Percentiles rank a stretch among this genome's conserved stretches.
phyloP scores from a whole-genome alignment of 37 sponge, comb jelly and placozoan species.

The Lycopodina hypogea region DNA sequence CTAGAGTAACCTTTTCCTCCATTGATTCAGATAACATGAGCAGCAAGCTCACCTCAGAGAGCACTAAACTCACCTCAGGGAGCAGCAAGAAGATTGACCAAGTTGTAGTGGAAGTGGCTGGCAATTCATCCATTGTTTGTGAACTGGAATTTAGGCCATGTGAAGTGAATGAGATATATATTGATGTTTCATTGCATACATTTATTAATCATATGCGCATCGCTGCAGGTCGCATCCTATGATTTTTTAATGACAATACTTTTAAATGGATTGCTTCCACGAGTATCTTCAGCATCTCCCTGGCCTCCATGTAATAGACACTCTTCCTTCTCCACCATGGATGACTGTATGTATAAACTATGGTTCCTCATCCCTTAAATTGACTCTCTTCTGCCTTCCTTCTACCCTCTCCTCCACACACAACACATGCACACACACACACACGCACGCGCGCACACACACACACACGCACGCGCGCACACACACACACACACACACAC shows the following conservation, averaged over 20 bases:
- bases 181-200: background rate
- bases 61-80: too few species aligned
- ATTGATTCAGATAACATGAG: too few species aligned
- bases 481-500: too few species aligned
- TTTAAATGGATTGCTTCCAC: slow-evolving; percentile 77
- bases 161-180: slow-evolving; percentile 11
- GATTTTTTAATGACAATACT: slow-evolving; percentile 87
- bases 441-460: too few species aligned
- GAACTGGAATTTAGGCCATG: slow-evolving; percentile 20
- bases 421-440: too few species aligned
- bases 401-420: background rate
- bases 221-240: slow-evolving; percentile 78
- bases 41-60: too few species aligned
- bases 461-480: too few species aligned
- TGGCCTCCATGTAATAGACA: slow-evolving; percentile 73
- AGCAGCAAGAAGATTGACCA: background rate
- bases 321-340: background rate
- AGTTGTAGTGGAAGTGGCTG: slow-evolving; percentile 14
- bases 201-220: background rate
- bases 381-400: background rate
- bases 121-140: slow-evolving; percentile 17
- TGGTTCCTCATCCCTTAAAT: background rate
- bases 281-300: slow-evolving; percentile 75
- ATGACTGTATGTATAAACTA: background rate
- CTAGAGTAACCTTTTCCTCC: too few species aligned